These are phyloP conservation scores for Bovichtus diacanthus DNA, from an alignment of 2,797 vertebrate genomes.

Conservation along the genomic window DNA sequence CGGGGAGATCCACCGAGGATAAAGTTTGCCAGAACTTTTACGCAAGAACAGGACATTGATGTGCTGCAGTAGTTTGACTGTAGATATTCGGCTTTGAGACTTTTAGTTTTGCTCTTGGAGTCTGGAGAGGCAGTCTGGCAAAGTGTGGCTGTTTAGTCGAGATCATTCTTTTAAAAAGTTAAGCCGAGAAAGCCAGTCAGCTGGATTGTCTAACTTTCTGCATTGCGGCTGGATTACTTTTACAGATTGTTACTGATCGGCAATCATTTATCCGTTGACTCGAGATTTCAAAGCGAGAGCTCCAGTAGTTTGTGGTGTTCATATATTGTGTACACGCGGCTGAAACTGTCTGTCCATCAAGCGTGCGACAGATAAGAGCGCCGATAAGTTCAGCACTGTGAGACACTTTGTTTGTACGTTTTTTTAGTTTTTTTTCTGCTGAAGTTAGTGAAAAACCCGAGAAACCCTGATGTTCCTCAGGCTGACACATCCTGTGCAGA, in stretches of 20 bases:
- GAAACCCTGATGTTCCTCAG: conserved; percentile 38
- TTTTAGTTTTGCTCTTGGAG: conserved; percentile 25
- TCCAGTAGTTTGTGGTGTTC: conserved; percentile 24
- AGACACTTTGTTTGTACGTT: conserved; percentile 52
- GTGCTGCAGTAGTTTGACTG: conserved; percentile 26
- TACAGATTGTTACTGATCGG: conserved; percentile 15
- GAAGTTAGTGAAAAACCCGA: conserved; percentile 52
- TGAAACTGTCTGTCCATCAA: conserved; percentile 49
- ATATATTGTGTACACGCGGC: conserved; percentile 19
- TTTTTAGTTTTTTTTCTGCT: conserved; percentile 60
- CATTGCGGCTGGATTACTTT: conserved; percentile 68
- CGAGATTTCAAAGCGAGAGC: conserved; percentile 20
- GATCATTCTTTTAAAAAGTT: conserved; percentile 24
- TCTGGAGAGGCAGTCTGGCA: conserved; percentile 34
- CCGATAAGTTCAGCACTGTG: conserved; percentile 32
- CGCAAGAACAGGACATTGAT: conserved; percentile 52
- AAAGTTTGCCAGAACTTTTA: conserved; percentile 61
- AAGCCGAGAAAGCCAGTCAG: conserved; percentile 26
- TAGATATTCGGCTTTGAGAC: conserved; percentile 37
- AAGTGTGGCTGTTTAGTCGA: conserved; percentile 28
- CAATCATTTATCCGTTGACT: not conserved
- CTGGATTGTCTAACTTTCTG: conserved; percentile 44
- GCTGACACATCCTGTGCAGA: conserved; percentile 65
- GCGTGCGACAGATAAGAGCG: conserved; percentile 56
- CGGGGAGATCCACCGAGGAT: conserved; percentile 55